Base-by-base conservation (phyloP, 2,888 invertebrate genomes). In the Thalpophila matura region DNA sequence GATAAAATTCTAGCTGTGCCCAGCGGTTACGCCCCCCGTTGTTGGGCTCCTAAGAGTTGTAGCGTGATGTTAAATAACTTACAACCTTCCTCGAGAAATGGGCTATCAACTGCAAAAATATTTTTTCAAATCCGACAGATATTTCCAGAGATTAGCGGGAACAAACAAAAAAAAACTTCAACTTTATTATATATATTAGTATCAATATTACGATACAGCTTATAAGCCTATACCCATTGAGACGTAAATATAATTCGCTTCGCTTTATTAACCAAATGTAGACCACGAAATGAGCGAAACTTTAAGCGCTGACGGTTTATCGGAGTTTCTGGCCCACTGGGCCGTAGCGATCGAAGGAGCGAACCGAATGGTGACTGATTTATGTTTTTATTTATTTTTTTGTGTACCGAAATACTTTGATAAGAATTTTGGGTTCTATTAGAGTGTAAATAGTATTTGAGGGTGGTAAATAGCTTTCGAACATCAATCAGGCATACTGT, bases 281-380 rank as follows among this genome's bases (percentile, higher is more conserved):
- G 49, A 55, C 35, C 51, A 53, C 35, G 4, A 58, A 51, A 65
- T 45, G 56, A 56, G 31, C 35, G 35, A 55, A 60, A 67, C 43
- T 73, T 56, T 61, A 40, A 56, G 27, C 70, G 40, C 10, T 46
- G 51, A 12, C 29, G 47, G 65, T 29, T 77, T 80, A 80, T 80
- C 80, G 24, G 51, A 24, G 71, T 77, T 80, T 80, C 80, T 70
- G 47, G 67, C 40, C 33, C 67, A 61, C 47, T 80, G 78, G 31
- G 35, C 63, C 35, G 54, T 35, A 10, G 9, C 62, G 55, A 63
- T 43, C 45, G 38, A 62, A 55, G 43, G 58, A 56, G 38, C 45
- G 40, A 5, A 20, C 33, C 24, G 7, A 68, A 69, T 51, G 38
- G 37, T 20, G 47, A 29, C 56, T 63, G 72, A 78, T 77, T 69